These are phyloP conservation scores for Coregonus suidteri DNA, from an alignment of 2,797 vertebrate species.

Conservation along the genomic window DNA sequence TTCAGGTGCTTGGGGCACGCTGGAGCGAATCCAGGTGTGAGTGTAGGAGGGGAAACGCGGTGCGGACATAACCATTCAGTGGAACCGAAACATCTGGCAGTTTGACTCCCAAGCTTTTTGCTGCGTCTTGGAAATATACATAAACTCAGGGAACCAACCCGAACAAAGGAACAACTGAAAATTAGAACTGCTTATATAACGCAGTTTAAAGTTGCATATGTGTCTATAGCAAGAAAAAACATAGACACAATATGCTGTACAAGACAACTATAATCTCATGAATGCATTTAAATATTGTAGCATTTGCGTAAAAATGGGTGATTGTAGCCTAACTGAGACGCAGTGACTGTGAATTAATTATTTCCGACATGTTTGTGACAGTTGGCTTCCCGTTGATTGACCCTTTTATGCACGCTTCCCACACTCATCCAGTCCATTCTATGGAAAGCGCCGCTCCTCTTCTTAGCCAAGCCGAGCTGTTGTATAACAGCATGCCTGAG, in stretches of 20 bases:
- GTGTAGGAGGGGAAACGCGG: not conserved
- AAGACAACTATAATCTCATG: too few species aligned
- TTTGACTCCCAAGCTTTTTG: not conserved
- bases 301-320: too few species aligned
- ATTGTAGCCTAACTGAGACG: too few species aligned
- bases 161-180: not conserved
- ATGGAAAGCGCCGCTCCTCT: not conserved
- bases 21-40: slow-evolving; percentile 4
- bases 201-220: not conserved
- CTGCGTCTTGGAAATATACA: not conserved
- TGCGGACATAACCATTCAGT: not conserved
- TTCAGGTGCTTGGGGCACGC: not conserved
- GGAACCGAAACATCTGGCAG: slow-evolving; percentile 8
- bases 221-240: not conserved
- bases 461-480: not conserved
- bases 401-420: not conserved
- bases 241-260: not conserved
- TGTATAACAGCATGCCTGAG: slow-evolving; percentile 3
- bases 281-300: too few species aligned
- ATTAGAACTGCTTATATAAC: not conserved
- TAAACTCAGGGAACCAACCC: not conserved
- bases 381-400: not conserved
- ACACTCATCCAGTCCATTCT: not conserved
- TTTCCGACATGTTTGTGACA: not conserved
- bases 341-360: too few species aligned